Conservation (phyloP, 1,140 invertebrate genomes). For the Trichoplusia ni region DNA sequence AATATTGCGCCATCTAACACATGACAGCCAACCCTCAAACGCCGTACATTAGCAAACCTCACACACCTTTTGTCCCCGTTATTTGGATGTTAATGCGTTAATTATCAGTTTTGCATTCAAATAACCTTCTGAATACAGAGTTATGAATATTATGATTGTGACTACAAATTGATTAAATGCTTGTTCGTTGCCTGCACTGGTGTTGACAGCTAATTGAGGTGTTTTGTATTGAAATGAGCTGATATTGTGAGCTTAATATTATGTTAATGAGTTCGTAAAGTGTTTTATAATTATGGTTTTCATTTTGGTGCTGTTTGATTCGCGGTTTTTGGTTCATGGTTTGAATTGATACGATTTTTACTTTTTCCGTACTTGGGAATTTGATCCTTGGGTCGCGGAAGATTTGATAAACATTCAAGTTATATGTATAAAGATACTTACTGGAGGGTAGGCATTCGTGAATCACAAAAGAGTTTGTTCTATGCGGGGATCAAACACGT, state of each 20-base stretch:
- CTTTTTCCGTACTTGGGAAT: too few species aligned
- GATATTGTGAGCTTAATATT: neutral
- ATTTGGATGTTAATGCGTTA: conserved; percentile 78
- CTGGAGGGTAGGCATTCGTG: too few species aligned
- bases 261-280: conserved; percentile 2
- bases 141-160: conserved; percentile 71
- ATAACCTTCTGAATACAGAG: conserved; percentile 54
- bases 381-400: too few species aligned
- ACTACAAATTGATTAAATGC: conserved; percentile 51
- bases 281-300: neutral
- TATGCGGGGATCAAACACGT: too few species aligned
- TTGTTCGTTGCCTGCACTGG: conserved; percentile 45
- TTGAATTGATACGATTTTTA: too few species aligned
- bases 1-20: conserved; percentile 35
- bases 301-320: too few species aligned
- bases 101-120: conserved; percentile 75
- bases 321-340: too few species aligned
- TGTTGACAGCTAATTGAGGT: conserved; percentile 41
- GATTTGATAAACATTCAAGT: too few species aligned
- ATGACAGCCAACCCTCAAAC: conserved; percentile 25
- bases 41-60: conserved; percentile 49
- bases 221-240: conserved; percentile 28
- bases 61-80: conserved; percentile 69
- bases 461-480: too few species aligned
- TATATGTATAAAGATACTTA: too few species aligned